These are phyloP conservation scores for Pristiophorus japonicus DNA, from an alignment of 2,113 vertebrate species.

Conservation along the genomic window DNA sequence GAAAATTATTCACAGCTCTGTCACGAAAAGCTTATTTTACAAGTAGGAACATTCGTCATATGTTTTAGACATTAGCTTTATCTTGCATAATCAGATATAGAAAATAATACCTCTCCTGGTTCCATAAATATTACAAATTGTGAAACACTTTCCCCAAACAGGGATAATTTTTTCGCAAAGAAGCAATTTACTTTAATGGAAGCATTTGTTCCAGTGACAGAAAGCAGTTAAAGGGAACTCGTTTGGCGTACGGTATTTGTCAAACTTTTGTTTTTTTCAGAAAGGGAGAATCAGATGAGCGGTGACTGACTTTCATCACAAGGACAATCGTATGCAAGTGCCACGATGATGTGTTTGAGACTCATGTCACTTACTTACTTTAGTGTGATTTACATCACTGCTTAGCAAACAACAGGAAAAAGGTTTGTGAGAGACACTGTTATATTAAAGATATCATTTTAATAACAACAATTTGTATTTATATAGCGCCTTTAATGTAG, in stretches of 20 bases:
- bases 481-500: no score
- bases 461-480: no score
- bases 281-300: background rate
- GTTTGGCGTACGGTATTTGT: background rate
- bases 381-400: background rate
- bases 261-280: background rate
- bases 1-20: background rate
- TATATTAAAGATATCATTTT: background rate
- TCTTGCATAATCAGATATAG: constrained; percentile 9
- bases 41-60: constrained; percentile 9
- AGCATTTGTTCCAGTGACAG: constrained; percentile 6
- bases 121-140: constrained; percentile 1
- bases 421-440: no score
- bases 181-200: constrained; percentile 25
- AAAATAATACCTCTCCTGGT: background rate
- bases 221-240: constrained; percentile 18
- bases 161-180: constrained; percentile 20
- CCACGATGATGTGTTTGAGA: background rate
- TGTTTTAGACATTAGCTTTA: background rate
- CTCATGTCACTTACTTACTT: background rate
- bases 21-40: constrained; percentile 25
- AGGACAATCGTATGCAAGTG: background rate
- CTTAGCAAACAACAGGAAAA: background rate
- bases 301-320: background rate
- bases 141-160: background rate